These are phyloP conservation scores for Dendroctonus ponderosae DNA, from an alignment of 1,140 invertebrate species.

Conservation along the genomic window DNA sequence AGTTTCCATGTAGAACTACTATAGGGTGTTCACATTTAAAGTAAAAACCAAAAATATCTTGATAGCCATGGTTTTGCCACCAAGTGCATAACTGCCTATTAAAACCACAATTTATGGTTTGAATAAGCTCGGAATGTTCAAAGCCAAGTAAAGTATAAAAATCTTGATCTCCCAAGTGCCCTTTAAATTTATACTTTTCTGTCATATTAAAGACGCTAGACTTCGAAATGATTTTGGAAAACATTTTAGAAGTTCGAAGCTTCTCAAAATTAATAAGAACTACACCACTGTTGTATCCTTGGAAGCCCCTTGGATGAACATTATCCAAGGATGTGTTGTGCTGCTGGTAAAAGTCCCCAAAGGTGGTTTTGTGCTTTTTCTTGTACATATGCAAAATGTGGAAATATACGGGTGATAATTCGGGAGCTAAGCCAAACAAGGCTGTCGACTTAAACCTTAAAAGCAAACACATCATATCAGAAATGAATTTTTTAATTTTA, in stretches of 20 bases:
- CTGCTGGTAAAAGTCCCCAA: constrained; percentile 47
- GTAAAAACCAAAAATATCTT: constrained; percentile 74
- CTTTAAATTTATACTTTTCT: constrained; percentile 69
- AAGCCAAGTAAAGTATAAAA: constrained; percentile 74
- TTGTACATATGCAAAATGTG: constrained; percentile 71
- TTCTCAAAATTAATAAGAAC: constrained; percentile 71
- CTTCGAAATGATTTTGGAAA: constrained; percentile 50
- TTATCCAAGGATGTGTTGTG: constrained; percentile 25
- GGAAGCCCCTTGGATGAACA: constrained; percentile 60
- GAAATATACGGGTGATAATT: constrained; percentile 78
- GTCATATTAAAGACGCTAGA: constrained; percentile 60
- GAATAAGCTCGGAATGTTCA: constrained; percentile 73
- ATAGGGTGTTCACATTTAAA: constrained; percentile 69
- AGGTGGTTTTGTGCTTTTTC: constrained; percentile 44
- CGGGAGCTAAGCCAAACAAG: constrained; percentile 74
- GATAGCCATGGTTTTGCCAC: constrained; percentile 80
- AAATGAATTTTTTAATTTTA: constrained; percentile 8
- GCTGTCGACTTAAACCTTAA: constrained; percentile 54
- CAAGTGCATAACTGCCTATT: constrained; percentile 82
- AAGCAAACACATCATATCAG: constrained; percentile 23
- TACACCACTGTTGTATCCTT: constrained; percentile 82
- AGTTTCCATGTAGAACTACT: constrained; percentile 83
- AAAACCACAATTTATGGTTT: constrained; percentile 77
- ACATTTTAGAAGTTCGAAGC: constrained; percentile 62
- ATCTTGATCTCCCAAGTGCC: constrained; percentile 86